phyloP scores from a whole-genome alignment of 2,113 vertebrate genomes.

The Aegypius monachus region DNA sequence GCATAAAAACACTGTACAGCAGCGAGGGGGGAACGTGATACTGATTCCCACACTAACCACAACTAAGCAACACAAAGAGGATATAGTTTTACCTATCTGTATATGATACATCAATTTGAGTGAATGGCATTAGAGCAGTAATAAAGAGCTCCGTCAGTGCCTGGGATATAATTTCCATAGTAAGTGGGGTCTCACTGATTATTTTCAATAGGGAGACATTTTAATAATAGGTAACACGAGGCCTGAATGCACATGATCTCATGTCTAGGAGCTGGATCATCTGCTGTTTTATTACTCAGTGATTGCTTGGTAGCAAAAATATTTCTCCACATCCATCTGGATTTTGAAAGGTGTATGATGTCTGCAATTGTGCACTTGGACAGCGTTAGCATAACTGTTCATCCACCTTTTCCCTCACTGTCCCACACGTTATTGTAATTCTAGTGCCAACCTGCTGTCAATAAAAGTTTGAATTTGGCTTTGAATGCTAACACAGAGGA shows the following conservation, averaged over 20 bases:
- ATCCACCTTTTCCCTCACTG: background rate
- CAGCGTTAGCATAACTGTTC: background rate
- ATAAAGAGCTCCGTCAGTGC: background rate
- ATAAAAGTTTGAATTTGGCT: background rate
- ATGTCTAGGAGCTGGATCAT: background rate
- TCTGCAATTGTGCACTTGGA: background rate
- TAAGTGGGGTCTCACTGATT: background rate
- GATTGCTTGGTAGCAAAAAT: background rate
- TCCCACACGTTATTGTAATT: background rate
- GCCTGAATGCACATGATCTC: background rate
- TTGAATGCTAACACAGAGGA: background rate
- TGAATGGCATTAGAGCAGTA: background rate
- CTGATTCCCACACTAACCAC: background rate
- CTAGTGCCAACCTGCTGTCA: background rate
- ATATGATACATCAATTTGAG: background rate
- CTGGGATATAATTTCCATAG: background rate
- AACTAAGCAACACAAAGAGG: background rate
- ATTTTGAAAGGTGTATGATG: background rate
- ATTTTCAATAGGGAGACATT: background rate
- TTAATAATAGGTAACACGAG: background rate
- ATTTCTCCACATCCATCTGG: background rate
- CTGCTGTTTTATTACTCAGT: background rate
- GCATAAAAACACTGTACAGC: accelerated
- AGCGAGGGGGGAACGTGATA: accelerated
- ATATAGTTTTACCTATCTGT: background rate